These are phyloP conservation scores for Anniella stebbinsi DNA, from an alignment of 2,797 vertebrate species.

Conservation along the genomic window DNA sequence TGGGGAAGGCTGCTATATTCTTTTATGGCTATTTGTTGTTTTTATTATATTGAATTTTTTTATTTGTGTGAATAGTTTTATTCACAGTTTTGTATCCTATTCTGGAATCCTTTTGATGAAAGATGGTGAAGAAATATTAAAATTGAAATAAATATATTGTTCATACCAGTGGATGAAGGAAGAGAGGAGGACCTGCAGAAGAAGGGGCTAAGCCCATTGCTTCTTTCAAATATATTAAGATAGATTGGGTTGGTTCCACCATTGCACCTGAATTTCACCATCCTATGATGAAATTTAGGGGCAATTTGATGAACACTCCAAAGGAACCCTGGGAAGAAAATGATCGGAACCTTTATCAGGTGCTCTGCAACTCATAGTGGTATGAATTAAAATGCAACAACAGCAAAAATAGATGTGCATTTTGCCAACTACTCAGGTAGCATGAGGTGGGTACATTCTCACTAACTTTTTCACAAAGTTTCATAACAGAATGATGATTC, in stretches of 20 bases:
- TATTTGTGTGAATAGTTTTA: background rate
- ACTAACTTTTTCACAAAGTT: constrained; percentile 50
- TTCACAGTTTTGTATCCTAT: background rate
- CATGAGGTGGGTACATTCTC: constrained; percentile 50
- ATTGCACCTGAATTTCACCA: background rate
- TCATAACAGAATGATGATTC: constrained; percentile 59
- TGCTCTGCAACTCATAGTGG: background rate
- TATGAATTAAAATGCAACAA: background rate
- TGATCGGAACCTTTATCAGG: background rate
- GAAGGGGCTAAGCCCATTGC: too few species aligned
- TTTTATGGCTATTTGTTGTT: background rate
- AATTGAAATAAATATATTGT: background rate
- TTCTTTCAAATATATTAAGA: too few species aligned
- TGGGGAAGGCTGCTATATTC: background rate
- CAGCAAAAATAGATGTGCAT: background rate
- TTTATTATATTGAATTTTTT: background rate
- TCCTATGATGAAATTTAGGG: background rate
- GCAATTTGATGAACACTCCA: background rate
- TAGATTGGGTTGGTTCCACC: background rate
- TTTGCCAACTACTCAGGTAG: background rate
- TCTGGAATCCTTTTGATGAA: background rate
- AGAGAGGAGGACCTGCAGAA: too few species aligned
- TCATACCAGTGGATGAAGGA: background rate
- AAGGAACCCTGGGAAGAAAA: background rate
- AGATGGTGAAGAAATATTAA: background rate